Percentiles rank a stretch among this genome's conserved stretches.
phyloP scores from a whole-genome alignment of 37 sponge, comb jelly and placozoan genomes.

The Amphimedon queenslandica region DNA sequence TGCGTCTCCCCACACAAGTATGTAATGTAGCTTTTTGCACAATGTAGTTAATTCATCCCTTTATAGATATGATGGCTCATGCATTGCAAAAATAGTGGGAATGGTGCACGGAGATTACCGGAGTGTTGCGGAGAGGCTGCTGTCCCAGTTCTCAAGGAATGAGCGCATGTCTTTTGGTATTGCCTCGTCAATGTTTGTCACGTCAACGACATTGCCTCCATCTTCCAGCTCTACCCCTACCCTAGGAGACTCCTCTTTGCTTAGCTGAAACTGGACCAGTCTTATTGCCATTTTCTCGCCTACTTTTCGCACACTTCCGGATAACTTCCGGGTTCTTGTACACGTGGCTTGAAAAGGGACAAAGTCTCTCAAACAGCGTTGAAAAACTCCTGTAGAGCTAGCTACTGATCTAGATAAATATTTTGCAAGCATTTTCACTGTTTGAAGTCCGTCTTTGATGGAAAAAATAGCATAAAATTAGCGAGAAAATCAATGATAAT shows the following conservation, averaged over 20 bases:
- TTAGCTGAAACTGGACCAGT: constrained; percentile 40
- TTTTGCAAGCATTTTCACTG: no score
- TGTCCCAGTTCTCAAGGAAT: constrained; percentile 57
- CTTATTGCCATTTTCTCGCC: constrained; percentile 27
- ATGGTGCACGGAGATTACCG: constrained; percentile 18
- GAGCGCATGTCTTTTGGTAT: constrained; percentile 70
- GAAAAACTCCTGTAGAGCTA: no score
- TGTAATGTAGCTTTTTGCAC: no score
- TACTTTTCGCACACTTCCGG: neutral
- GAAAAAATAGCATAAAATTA: no score
- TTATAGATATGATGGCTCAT: no score
- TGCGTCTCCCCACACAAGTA: no score
- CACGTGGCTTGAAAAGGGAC: no score
- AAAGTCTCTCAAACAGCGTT: no score
- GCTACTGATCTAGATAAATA: no score
- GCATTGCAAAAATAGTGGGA: neutral
- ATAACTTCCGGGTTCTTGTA: neutral
- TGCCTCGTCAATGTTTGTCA: constrained; percentile 54
- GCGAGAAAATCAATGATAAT: no score
- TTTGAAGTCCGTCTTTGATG: no score
- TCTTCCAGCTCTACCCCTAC: constrained; percentile 47
- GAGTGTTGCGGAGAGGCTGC: constrained; percentile 35
- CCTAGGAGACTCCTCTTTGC: constrained; percentile 1
- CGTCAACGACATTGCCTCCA: constrained; percentile 61
- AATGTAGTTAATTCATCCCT: no score